Evolutionary conservation across 2,113 vertebrate genomes (phyloP), one percentile per base, ranked within the genome.

Genomic region (Calcarius ornatus): DNA sequence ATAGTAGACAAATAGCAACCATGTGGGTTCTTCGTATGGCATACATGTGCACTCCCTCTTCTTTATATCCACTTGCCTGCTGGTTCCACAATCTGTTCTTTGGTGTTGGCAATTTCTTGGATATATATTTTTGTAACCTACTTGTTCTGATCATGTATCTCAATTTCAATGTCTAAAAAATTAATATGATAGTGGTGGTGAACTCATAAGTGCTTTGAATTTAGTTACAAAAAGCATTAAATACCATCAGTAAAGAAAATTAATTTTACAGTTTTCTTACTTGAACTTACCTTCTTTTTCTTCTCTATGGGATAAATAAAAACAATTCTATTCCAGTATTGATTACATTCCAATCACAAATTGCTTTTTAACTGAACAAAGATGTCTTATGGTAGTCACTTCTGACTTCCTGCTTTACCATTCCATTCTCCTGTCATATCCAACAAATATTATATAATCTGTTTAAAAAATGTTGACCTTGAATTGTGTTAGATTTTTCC

Each of bases 81-180:
- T 78, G 76, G 31, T 88, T 93, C 86, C 65, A 54, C 86, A 93
- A 68, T 88, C 90, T 95, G 88, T 84, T 95, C 80, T 88, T 93
- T 68, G 48, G 60, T 48, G 43, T 53, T 83, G 61, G 20, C 56
- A 83, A 82, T 88, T 91, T 91, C 75, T 94, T 81, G 43, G 72
- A 70, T 77, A 63, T 12, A 30, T 66, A 16, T 61, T 87, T 87
- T 83, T 75, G 33, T 84, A 92, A 64, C 65, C 81, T 65, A 14
- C 50, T 65, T 70, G 45, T 90, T 88, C 73, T 89, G 60, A 84
- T 81, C 45, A 6, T 35, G 37, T 76, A 37, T 79, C 42, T 89
- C 42, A 42, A 40, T 77, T 80, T 91, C 45, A 19, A 21, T 31
- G 21, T 68, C 71, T 86, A 19, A 69, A 79, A 94, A 84, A 81